Percentiles rank a stretch among this genome's conserved stretches.
These are phyloP conservation scores for Stomatorhinus ivindoensis DNA, from an alignment of 2,113 vertebrate species.

Conservation along the genomic window DNA sequence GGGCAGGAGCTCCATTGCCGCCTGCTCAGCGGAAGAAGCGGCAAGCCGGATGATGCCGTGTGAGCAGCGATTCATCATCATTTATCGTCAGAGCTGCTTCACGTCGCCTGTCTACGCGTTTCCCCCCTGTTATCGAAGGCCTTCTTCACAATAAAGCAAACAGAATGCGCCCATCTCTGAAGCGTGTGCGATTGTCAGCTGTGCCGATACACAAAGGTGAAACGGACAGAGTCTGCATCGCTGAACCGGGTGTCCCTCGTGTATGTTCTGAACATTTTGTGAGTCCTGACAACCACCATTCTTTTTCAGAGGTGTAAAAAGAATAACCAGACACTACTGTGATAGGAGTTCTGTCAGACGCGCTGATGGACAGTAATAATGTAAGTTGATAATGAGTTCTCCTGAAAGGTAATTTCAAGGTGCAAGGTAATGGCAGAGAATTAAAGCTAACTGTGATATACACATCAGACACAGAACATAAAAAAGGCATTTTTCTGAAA, in stretches of 20 bases:
- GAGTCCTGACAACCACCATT: neutral
- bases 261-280: neutral
- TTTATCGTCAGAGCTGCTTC: constrained; percentile 45
- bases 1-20: constrained; percentile 33
- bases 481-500: neutral
- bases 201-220: neutral
- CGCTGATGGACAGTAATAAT: neutral
- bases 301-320: constrained; percentile 4
- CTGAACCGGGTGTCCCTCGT: neutral
- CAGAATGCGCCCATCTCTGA: neutral
- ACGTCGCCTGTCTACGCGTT: constrained; percentile 27
- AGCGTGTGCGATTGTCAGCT: neutral
- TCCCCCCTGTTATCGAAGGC: constrained; percentile 4
- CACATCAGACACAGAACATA: neutral
- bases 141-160: neutral
- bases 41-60: constrained; percentile 24
- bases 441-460: neutral
- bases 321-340: constrained; percentile 2
- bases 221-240: neutral
- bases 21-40: constrained; percentile 12
- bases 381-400: constrained; percentile 9
- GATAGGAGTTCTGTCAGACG: constrained; percentile 13
- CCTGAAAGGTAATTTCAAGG: constrained; percentile 11
- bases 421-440: neutral
- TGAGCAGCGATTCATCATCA: constrained; percentile 57